Conservation (phyloP, 2,888 invertebrate genomes). For the Hybos culiciformis region DNA sequence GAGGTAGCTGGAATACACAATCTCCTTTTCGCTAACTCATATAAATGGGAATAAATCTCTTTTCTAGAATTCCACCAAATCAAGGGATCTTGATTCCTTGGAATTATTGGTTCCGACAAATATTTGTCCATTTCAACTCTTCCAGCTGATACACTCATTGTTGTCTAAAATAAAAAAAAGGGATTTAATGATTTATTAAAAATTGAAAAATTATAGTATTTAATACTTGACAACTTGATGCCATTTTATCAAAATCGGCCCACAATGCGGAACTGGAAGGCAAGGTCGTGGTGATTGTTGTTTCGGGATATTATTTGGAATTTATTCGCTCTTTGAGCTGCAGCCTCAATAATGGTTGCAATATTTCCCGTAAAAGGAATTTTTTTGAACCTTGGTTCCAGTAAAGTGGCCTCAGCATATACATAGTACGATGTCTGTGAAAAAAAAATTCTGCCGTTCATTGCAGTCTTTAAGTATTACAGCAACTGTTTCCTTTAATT, state of each 20-base stretch:
- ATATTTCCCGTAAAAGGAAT: slow-evolving; percentile 7
- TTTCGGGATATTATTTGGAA: too few relatives aligned
- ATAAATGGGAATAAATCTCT: slow-evolving; percentile 1
- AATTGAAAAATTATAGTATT: too few relatives aligned
- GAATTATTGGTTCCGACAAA: background rate
- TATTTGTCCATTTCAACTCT: background rate
- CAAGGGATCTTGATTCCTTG: background rate
- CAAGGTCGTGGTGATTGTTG: background rate
- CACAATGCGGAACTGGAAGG: background rate
- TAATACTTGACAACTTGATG: too few relatives aligned
- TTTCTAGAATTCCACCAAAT: background rate
- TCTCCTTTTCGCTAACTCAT: background rate
- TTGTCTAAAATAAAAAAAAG: too few relatives aligned
- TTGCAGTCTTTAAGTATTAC: too few relatives aligned
- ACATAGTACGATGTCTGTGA: too few relatives aligned
- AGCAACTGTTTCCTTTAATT: too few relatives aligned
- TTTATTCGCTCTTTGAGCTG: background rate
- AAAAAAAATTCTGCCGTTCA: too few relatives aligned
- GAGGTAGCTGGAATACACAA: slow-evolving; percentile 1
- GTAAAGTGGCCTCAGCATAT: too few relatives aligned
- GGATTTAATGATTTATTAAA: too few relatives aligned
- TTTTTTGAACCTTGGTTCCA: slow-evolving; percentile 18
- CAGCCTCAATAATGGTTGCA: background rate
- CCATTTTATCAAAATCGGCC: background rate
- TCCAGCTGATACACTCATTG: background rate